Evolutionary conservation across 2,113 vertebrate species (phyloP).

Genomic region (Cebidichthys violaceus): DNA sequence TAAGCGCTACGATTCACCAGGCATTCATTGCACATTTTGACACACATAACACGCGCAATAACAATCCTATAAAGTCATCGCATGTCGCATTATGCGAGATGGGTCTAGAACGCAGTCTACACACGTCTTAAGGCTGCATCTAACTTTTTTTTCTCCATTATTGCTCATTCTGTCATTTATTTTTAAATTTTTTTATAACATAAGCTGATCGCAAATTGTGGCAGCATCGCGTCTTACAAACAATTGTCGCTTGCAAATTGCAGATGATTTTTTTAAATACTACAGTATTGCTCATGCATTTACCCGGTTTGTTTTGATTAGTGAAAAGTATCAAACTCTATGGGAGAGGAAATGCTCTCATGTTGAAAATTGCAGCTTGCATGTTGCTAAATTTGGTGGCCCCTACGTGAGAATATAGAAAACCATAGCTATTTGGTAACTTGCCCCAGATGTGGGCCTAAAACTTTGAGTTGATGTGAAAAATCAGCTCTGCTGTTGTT

Average conservation of each 20-base stretch:
- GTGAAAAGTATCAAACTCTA: background rate
- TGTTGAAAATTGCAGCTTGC: constrained; percentile 1
- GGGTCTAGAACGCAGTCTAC: background rate
- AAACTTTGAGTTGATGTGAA: background rate
- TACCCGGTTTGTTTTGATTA: background rate
- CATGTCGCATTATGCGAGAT: background rate
- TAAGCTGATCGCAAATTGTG: background rate
- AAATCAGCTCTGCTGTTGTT: background rate
- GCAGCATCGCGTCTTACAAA: background rate
- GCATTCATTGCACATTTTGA: constrained; percentile 1
- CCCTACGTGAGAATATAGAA: background rate
- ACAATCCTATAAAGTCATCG: background rate
- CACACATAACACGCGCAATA: background rate
- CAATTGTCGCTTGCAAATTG: background rate
- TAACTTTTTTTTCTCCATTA: background rate
- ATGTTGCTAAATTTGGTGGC: background rate
- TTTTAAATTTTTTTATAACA: background rate
- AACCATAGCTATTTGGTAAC: background rate
- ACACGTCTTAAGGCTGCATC: background rate
- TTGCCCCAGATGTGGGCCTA: background rate
- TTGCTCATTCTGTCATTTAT: background rate
- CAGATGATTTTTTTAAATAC: background rate
- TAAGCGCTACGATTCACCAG: background rate
- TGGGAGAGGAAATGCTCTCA: background rate
- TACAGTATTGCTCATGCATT: background rate